phyloP scores from a whole-genome alignment of 1,140 invertebrate genomes.

The Drosophila melanica region DNA sequence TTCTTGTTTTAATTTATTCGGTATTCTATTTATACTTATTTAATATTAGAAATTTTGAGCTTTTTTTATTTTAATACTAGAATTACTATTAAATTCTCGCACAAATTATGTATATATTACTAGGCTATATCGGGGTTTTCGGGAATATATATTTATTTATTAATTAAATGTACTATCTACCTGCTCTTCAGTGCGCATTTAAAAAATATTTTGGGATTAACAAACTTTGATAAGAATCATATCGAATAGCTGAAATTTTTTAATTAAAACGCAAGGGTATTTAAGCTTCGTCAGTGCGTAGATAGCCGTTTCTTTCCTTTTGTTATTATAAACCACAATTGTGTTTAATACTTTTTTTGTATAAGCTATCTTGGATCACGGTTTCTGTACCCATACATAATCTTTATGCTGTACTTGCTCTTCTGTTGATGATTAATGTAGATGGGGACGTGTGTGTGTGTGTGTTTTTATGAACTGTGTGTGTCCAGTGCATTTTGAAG shows the following conservation, averaged over 20 bases:
- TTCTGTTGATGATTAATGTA: conserved; percentile 41
- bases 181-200: no score
- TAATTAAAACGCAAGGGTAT: conserved; percentile 6
- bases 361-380: conserved; percentile 56
- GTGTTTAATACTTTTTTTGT: conserved; percentile 30
- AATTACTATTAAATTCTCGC: no score
- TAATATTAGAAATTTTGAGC: no score
- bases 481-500: conserved; percentile 52
- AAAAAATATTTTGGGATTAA: no score
- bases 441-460: conserved; percentile 20
- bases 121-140: no score
- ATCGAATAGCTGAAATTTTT: neutral
- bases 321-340: conserved; percentile 57
- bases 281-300: neutral
- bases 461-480: conserved; percentile 5
- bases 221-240: neutral
- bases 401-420: conserved; percentile 39
- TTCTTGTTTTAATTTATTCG: no score
- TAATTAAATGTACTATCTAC: no score
- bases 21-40: no score
- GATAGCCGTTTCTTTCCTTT: conserved; percentile 6
- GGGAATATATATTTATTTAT: no score
- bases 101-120: no score
- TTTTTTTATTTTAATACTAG: no score
- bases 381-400: conserved; percentile 22